Evolutionary conservation across 2,797 vertebrate species (phyloP).

Genomic region (Pangasius mekongensis): DNA sequence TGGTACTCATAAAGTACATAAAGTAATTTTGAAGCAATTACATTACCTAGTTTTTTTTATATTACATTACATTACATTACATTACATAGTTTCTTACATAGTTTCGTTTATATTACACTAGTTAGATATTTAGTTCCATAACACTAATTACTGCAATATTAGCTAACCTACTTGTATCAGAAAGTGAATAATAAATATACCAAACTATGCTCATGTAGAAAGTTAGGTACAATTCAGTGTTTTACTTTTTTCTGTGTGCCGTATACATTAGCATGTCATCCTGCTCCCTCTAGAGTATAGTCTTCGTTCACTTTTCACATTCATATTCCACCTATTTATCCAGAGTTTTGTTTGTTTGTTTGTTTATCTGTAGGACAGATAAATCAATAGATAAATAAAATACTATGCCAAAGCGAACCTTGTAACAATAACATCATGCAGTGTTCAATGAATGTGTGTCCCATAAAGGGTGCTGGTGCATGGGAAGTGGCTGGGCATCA

Average conservation of each 20-base stretch:
- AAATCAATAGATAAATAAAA: not conserved
- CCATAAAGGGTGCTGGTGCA: constrained; percentile 24
- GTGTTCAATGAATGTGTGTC: constrained; percentile 20
- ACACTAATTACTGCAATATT: not conserved
- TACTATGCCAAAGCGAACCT: not conserved
- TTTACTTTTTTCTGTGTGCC: not conserved
- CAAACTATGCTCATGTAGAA: not conserved
- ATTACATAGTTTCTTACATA: no score
- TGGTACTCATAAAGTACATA: not conserved
- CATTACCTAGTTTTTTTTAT: not conserved
- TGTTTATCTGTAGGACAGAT: not conserved
- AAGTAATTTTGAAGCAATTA: not conserved
- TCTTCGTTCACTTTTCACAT: no score
- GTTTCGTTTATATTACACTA: not conserved
- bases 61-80: not conserved
- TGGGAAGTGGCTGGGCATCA: constrained; percentile 25
- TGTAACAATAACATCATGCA: constrained; percentile 2
- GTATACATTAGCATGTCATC: not conserved
- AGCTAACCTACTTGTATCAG: not conserved
- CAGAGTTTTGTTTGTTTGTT: not conserved
- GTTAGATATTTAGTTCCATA: not conserved
- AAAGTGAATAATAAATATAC: not conserved
- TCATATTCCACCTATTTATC: not conserved
- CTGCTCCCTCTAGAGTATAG: not conserved
- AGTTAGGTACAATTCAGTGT: not conserved